Evolutionary conservation across 2,797 vertebrate genomes (phyloP).

Genomic region (Columba guinea): DNA sequence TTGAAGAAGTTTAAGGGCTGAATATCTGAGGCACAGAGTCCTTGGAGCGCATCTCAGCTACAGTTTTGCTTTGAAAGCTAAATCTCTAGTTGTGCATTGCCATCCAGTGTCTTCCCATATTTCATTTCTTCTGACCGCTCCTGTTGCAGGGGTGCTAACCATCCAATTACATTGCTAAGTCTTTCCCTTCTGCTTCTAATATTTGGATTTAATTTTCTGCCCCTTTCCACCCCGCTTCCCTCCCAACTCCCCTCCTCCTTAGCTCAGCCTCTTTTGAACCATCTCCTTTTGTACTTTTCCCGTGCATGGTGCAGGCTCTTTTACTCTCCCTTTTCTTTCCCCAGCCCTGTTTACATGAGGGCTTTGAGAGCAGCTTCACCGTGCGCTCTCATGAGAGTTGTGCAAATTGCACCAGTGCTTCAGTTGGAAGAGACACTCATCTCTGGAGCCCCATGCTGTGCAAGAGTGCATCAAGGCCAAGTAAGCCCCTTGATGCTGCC

Average conservation of each 20-base stretch:
- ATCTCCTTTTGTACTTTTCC: conserved; percentile 73
- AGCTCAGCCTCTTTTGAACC: conserved; percentile 75
- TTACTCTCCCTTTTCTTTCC: conserved; percentile 67
- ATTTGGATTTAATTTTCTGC: conserved; percentile 71
- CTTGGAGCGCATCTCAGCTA: neutral
- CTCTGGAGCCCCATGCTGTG: conserved; percentile 79
- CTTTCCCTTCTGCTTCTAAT: conserved; percentile 60
- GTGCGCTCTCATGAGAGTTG: conserved; percentile 78
- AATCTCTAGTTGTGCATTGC: conserved; percentile 50
- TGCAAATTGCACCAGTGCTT: conserved; percentile 82
- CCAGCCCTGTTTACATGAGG: conserved; percentile 76
- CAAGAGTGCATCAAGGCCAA: conserved; percentile 85
- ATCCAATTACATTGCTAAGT: neutral
- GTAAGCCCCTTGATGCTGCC: conserved; percentile 84
- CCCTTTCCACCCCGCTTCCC: neutral
- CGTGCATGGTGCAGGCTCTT: conserved; percentile 66
- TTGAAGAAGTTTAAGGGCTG: conserved; percentile 56
- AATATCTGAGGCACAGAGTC: neutral
- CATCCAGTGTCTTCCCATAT: conserved; percentile 51
- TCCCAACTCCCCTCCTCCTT: conserved; percentile 10
- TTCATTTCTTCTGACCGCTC: conserved; percentile 30
- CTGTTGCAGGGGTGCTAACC: neutral
- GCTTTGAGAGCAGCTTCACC: conserved; percentile 74
- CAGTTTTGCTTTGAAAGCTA: conserved; percentile 3
- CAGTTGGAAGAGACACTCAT: conserved; percentile 82